Evolutionary conservation across 1,140 invertebrate species (phyloP).

Genomic region (Trichonephila clavipes): DNA sequence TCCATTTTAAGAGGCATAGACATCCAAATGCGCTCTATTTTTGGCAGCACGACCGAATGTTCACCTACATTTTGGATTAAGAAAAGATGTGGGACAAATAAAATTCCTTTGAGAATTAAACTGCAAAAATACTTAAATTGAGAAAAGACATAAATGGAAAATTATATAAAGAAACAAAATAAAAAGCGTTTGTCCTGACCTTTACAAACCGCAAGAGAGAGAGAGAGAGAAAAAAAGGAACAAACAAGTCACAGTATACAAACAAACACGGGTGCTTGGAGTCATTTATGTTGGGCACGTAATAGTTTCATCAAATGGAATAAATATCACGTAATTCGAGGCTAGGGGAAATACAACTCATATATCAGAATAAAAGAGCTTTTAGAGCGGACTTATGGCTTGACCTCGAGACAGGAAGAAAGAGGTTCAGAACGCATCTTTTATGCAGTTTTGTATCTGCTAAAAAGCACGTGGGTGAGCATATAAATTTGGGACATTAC

Average conservation of each 20-base stretch:
- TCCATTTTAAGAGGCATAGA: too few species aligned
- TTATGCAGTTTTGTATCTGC: conserved; percentile 12
- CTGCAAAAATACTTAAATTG: background rate
- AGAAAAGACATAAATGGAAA: background rate
- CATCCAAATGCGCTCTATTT: too few species aligned
- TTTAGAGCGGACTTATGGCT: conserved; percentile 42
- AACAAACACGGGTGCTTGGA: background rate
- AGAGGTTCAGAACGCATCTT: background rate
- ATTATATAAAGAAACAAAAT: background rate
- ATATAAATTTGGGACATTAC: conserved; percentile 54
- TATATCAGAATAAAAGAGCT: conserved; percentile 57
- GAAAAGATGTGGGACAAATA: too few species aligned
- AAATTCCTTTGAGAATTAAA: background rate
- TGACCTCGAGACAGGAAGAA: conserved; percentile 21
- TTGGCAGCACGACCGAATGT: too few species aligned
- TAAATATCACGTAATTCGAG: conserved; percentile 49
- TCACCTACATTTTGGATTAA: too few species aligned
- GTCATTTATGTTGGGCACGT: conserved; percentile 32
- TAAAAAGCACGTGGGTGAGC: conserved; percentile 31
- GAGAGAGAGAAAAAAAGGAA: background rate
- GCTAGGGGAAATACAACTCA: background rate
- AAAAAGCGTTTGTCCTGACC: background rate
- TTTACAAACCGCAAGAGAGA: background rate
- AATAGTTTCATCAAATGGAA: conserved; percentile 58
- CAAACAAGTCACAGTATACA: conserved; percentile 22